Base-by-base conservation (phyloP, 2,113 vertebrate genomes). In the Hypocryptadius cinnamomeus region DNA sequence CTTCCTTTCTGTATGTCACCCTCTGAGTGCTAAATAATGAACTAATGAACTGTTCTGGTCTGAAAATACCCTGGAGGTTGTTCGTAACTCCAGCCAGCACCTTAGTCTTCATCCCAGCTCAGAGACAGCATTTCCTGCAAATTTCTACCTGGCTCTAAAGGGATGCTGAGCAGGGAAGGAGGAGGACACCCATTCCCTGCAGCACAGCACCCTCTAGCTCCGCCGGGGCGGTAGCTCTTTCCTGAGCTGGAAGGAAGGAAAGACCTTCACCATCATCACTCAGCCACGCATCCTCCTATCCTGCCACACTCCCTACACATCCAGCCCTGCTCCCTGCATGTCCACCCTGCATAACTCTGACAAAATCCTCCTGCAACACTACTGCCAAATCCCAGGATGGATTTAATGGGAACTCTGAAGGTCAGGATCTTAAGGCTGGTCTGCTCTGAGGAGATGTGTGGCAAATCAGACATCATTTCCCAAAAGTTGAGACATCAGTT, bases 151-250 rank as follows among this genome's bases (percentile, higher is more conserved):
- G 94, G 31, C 21, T 81, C 56, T 24, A 47, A 57, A 78, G 39
- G 33, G 54, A 65, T 73, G 50, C 56, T 77, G 72, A 44, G 71
- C 28, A 3, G 27, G 42, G n/a, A 78, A 51, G 69, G 72, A 73
- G 74, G 19, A 93, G 68, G 76, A 85, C 85, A 92, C 89, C 64
- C 82, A 96, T 97, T 96, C 86, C 92, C 94, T 91, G 91, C 89
- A 93, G 94, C 88, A 94, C 68, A 97, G 96, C 92, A 96, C 96
- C 97, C 96, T 95, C 96, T 97, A 97, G 96, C 95, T 89, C 45
- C 57, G 0, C 25, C 4, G 0, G 56, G 76, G 72, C 24, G 45
- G 66, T 88, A 85, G 89, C 89, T 96, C 72, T 27, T 45, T 20
- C 31, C 30, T 83, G 39, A 77, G 33, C 17, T 68, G 69, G 39